Percentiles rank a stretch among this genome's conserved stretches.
Evolutionary conservation across 2,797 vertebrate species (phyloP).

Genomic region (Macrochelys suwanniensis): DNA sequence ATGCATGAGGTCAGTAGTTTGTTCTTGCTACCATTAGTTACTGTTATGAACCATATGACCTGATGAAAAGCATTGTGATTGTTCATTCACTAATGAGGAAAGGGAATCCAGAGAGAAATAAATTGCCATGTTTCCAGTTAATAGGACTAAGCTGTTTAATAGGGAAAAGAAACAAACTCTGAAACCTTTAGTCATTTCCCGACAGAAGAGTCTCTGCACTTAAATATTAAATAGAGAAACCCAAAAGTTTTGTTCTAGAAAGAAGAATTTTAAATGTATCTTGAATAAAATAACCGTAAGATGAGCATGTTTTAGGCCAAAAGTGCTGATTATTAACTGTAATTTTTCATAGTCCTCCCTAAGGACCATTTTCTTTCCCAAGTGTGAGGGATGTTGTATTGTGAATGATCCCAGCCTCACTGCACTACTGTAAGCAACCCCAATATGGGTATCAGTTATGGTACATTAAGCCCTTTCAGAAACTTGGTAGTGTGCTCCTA

Average conservation of each 20-base stretch:
- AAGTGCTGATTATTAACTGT: neutral
- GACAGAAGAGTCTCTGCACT: neutral
- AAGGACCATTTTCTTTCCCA: neutral
- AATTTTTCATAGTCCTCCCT: neutral
- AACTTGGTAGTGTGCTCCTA: neutral
- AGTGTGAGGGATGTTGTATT: neutral
- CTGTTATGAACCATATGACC: constrained; percentile 39
- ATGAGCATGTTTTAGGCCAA: neutral
- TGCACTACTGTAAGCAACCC: neutral
- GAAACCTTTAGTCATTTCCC: neutral
- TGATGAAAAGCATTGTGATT: constrained; percentile 15
- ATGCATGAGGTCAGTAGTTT: constrained; percentile 15
- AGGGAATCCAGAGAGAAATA: neutral
- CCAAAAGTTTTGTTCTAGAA: neutral
- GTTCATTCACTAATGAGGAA: neutral
- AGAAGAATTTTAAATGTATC: neutral
- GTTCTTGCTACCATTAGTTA: constrained; percentile 28
- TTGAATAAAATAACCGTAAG: neutral
- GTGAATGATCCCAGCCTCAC: neutral
- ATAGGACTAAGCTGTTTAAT: neutral
- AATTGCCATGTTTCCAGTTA: neutral
- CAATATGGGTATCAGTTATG: neutral
- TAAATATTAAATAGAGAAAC: neutral
- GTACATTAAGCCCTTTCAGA: neutral
- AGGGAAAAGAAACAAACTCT: neutral